Evolutionary conservation across 2,888 invertebrate genomes (phyloP).

Genomic region (Pristionchus maxplancki): DNA sequence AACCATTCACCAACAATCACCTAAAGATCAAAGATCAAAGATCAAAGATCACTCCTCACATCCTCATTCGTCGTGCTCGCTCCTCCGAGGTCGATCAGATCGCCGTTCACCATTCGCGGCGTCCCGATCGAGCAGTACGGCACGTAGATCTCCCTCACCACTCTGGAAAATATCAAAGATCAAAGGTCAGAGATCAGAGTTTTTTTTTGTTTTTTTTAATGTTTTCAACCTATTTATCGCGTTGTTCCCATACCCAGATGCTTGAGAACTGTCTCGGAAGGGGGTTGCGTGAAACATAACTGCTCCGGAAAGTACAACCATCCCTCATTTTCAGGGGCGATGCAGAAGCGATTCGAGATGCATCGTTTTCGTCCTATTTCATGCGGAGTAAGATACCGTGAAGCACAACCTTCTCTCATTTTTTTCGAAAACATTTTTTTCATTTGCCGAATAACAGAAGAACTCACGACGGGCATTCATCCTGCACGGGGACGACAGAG

Average conservation of each 20-base stretch:
- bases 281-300: no score
- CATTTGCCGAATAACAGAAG: no score
- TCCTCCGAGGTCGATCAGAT: constrained; percentile 68
- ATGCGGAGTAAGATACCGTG: no score
- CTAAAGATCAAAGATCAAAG: not conserved
- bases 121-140: constrained; percentile 58
- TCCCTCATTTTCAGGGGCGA: no score
- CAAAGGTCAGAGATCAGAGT: not conserved
- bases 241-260: no score
- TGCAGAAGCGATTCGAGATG: no score
- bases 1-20: not conserved
- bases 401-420: no score
- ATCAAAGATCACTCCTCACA: constrained; percentile 25
- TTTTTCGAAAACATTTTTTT: not conserved
- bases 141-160: constrained; percentile 59
- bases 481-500: constrained; percentile 8
- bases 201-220: no score
- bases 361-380: no score
- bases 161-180: constrained; percentile 41
- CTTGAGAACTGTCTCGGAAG: no score
- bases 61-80: constrained; percentile 32
- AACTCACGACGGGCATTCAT: constrained; percentile 32
- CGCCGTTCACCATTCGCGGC: constrained; percentile 61
- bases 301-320: no score
- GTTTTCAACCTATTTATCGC: no score